Evolutionary conservation across 2,888 invertebrate genomes (phyloP).

Genomic region (Protula sp.): DNA sequence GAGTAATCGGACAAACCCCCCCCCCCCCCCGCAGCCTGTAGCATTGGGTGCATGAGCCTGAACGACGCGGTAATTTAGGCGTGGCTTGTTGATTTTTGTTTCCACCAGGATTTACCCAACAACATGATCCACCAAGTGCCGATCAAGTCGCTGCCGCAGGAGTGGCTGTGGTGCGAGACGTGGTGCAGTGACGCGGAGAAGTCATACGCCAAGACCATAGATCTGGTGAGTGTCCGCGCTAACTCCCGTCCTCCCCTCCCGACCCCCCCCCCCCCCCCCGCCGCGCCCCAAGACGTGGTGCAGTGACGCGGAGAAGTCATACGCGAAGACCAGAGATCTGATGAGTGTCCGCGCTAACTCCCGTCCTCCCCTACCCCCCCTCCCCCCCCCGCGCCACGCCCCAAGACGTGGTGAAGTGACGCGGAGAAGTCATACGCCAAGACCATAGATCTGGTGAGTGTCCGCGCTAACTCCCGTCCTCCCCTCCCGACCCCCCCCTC

Average conservation of each 20-base stretch:
- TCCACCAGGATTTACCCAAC: slow-evolving; percentile 94
- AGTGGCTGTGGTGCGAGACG: slow-evolving; percentile 99
- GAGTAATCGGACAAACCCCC: too few relatives aligned
- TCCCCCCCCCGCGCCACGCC: neutral
- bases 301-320: slow-evolving; percentile 71
- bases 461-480: too few relatives aligned
- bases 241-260: too few relatives aligned
- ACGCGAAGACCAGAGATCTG: slow-evolving; percentile 96
- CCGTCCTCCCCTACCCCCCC: neutral
- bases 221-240: slow-evolving; percentile 70
- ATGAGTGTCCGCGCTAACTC: too few relatives aligned
- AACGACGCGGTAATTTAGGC: too few relatives aligned
- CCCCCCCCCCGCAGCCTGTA: too few relatives aligned
- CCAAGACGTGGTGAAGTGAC: slow-evolving; percentile 90
- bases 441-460: slow-evolving; percentile 87
- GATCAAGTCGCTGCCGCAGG: slow-evolving; percentile 96
- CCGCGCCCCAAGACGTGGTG: slow-evolving; percentile 99
- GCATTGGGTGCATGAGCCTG: too few relatives aligned
- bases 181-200: slow-evolving; percentile 89
- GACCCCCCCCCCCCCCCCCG: too few relatives aligned
- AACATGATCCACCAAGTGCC: slow-evolving; percentile 98
- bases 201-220: slow-evolving; percentile 89
- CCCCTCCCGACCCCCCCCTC: too few relatives aligned
- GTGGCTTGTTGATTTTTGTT: too few relatives aligned
- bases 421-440: slow-evolving; percentile 83